Percentiles rank a stretch among this genome's conserved stretches.
phyloP scores from a whole-genome alignment of 2,888 invertebrate genomes.

The Hesperia comma region DNA sequence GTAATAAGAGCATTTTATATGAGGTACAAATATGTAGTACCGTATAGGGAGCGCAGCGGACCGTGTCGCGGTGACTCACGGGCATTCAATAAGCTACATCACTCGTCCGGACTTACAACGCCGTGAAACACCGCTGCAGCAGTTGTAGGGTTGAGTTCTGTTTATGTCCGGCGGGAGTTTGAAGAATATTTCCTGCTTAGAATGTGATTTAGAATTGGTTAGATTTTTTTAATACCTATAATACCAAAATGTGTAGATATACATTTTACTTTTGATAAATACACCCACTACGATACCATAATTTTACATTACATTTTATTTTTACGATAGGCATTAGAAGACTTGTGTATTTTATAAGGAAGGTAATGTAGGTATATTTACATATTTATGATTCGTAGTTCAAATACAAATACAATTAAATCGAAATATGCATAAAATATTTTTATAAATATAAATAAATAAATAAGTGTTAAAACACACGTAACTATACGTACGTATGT shows the following conservation, averaged over 20 bases:
- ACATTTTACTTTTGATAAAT: too few relatives aligned
- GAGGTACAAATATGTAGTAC: conserved; percentile 51
- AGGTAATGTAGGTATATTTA: too few relatives aligned
- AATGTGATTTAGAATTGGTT: not conserved
- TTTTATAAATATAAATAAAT: too few relatives aligned
- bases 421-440: too few relatives aligned
- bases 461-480: too few relatives aligned
- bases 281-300: too few relatives aligned
- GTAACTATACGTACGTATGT: too few relatives aligned
- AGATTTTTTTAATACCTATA: not conserved
- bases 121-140: conserved; percentile 54
- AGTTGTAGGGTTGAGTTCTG: conserved; percentile 42
- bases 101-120: conserved; percentile 59
- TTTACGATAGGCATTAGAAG: too few relatives aligned
- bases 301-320: too few relatives aligned
- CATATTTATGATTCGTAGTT: too few relatives aligned
- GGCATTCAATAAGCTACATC: conserved; percentile 75
- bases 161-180: conserved; percentile 1
- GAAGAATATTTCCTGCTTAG: not conserved
- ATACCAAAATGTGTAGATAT: not conserved
- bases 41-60: conserved; percentile 70
- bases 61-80: conserved; percentile 75
- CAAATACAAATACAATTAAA: too few relatives aligned
- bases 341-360: too few relatives aligned
- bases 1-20: conserved; percentile 5